Conservation (phyloP, 1,140 invertebrate genomes). For the Danaus melanippus region DNA sequence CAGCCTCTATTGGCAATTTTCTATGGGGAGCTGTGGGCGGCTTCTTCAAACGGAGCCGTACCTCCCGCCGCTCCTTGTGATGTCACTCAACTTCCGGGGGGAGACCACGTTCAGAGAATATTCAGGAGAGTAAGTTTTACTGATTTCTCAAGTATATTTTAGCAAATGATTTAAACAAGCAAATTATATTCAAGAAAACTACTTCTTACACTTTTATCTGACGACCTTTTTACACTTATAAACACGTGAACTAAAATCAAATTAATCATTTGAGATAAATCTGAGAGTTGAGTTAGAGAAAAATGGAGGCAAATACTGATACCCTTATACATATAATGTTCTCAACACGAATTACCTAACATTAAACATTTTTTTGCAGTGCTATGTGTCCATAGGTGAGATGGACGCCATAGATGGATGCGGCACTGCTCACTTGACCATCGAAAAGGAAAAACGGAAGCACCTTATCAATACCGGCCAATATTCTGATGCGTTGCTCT, state of each 20-base stretch:
- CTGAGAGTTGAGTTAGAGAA: no score
- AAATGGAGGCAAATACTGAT: no score
- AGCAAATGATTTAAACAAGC: no score
- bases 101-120: slow-evolving; percentile 47
- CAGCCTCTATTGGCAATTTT: slow-evolving; percentile 52
- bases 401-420: slow-evolving; percentile 61
- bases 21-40: slow-evolving; percentile 60
- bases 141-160: no score
- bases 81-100: slow-evolving; percentile 32
- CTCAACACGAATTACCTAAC: no score
- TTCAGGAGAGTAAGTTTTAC: slow-evolving; percentile 48
- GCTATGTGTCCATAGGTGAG: slow-evolving; percentile 61
- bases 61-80: slow-evolving; percentile 44
- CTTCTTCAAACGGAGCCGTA: slow-evolving; percentile 34
- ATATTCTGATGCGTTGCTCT: slow-evolving; percentile 48
- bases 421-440: slow-evolving; percentile 57
- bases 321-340: no score
- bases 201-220: no score
- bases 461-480: slow-evolving; percentile 50
- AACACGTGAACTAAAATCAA: no score
- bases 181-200: no score
- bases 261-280: no score
- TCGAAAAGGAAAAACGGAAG: slow-evolving; percentile 47
- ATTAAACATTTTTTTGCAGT: slow-evolving; percentile 29
- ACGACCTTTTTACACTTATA: no score